These are phyloP conservation scores for Acipenser transmontanus DNA, from an alignment of 2,797 vertebrate species.

Conservation along the genomic window DNA sequence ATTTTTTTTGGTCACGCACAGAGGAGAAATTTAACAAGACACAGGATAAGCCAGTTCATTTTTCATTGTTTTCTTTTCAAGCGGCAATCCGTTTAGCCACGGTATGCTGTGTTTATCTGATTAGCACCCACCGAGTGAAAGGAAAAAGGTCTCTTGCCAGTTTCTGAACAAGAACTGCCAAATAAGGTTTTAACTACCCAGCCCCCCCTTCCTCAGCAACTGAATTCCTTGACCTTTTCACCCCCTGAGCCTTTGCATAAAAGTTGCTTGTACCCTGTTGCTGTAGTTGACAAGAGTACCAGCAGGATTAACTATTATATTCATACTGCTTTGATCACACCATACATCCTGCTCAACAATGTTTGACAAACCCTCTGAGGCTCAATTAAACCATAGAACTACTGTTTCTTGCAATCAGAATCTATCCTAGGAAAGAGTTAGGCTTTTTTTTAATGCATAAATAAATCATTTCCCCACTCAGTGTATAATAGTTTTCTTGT, in stretches of 20 bases:
- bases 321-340: conserved; percentile 55
- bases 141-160: conserved; percentile 17
- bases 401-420: not conserved
- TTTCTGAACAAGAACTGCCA: conserved; percentile 14
- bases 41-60: conserved; percentile 12
- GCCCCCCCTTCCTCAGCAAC: conserved; percentile 19
- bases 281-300: conserved; percentile 45
- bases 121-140: conserved; percentile 4
- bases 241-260: conserved; percentile 33
- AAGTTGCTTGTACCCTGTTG: conserved; percentile 41
- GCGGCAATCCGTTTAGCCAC: conserved; percentile 6
- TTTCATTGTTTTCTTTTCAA: conserved; percentile 11
- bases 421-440: no score
- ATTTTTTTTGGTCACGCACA: not conserved
- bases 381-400: conserved; percentile 1
- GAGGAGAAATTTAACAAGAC: not conserved
- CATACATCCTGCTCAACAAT: conserved; percentile 26
- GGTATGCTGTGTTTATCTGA: conserved; percentile 13
- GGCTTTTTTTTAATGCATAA: no score
- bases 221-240: conserved; percentile 31
- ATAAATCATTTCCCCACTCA: no score
- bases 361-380: conserved; percentile 14
- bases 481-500: no score
- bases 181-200: conserved; percentile 9
- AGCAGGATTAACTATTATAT: conserved; percentile 45